Percentiles rank a stretch among this genome's conserved stretches.
These are phyloP conservation scores for Vespertilio murinus DNA, from an alignment of 2,797 vertebrate species.

Conservation along the genomic window DNA sequence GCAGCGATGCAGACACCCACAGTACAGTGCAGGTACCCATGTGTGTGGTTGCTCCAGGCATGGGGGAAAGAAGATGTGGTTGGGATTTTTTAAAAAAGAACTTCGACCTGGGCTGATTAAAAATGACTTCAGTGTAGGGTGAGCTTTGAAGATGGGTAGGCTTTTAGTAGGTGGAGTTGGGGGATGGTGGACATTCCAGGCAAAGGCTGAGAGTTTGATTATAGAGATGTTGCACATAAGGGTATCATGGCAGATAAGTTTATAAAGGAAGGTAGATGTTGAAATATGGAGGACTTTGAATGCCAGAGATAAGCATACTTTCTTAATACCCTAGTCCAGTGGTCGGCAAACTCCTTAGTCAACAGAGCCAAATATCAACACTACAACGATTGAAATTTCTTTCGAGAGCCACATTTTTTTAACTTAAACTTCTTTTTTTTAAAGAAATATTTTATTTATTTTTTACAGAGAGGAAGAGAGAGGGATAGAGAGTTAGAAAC, in stretches of 20 bases:
- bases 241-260: neutral
- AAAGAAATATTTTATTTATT: too few relatives aligned
- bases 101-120: neutral
- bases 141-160: neutral
- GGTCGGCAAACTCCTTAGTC: too few relatives aligned
- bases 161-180: conserved; percentile 5
- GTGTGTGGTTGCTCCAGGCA: neutral
- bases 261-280: neutral
- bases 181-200: neutral
- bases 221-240: neutral
- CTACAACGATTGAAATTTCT: too few relatives aligned
- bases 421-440: too few relatives aligned
- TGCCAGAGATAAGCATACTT: neutral
- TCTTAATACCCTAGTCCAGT: too few relatives aligned
- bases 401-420: too few relatives aligned
- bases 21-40: neutral
- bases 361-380: too few relatives aligned
- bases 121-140: conserved; percentile 28
- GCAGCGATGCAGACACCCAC: neutral
- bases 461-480: too few relatives aligned
- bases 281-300: neutral
- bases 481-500: too few relatives aligned
- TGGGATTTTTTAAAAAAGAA: neutral
- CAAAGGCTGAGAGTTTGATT: neutral
- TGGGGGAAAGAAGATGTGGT: neutral